These are phyloP conservation scores for Papilio protenor DNA, from an alignment of 2,888 invertebrate genomes.

Conservation along the genomic window DNA sequence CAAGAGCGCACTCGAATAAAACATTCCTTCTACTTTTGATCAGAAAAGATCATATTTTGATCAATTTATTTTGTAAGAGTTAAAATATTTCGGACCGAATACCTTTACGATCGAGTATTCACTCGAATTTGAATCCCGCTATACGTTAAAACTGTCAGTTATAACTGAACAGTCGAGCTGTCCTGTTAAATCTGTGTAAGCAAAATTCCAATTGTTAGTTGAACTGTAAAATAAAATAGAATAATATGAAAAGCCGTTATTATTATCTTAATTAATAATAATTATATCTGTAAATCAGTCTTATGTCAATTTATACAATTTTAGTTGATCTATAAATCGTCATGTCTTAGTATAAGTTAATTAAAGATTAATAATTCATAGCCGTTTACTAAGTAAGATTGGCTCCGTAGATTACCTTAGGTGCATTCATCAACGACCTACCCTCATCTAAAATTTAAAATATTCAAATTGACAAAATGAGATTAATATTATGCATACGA, in stretches of 20 bases:
- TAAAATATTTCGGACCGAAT: too few species aligned
- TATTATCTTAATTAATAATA: not conserved
- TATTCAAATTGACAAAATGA: conserved; percentile 33
- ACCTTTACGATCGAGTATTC: too few species aligned
- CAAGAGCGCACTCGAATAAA: conserved; percentile 33
- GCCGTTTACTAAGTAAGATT: conserved; percentile 25
- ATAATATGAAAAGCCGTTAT: not conserved
- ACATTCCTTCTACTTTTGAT: conserved; percentile 7
- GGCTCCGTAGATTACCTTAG: conserved; percentile 25
- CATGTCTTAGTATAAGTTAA: conserved; percentile 18
- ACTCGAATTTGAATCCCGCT: too few species aligned
- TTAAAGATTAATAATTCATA: conserved; percentile 38
- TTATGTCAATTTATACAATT: not conserved
- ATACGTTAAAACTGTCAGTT: too few species aligned
- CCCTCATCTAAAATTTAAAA: conserved; percentile 35
- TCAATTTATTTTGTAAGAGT: not conserved
- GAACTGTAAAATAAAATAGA: not conserved
- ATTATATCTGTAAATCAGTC: not conserved
- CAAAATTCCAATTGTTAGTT: too few species aligned
- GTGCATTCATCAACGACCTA: conserved; percentile 30
- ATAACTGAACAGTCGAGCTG: too few species aligned
- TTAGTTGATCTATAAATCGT: conserved; percentile 6
- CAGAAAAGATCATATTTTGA: not conserved
- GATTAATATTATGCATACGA: conserved; percentile 31
- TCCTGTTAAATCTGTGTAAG: too few species aligned